Base-by-base conservation (phyloP, 2,797 vertebrate species). In the Epinephelus malabaricus region DNA sequence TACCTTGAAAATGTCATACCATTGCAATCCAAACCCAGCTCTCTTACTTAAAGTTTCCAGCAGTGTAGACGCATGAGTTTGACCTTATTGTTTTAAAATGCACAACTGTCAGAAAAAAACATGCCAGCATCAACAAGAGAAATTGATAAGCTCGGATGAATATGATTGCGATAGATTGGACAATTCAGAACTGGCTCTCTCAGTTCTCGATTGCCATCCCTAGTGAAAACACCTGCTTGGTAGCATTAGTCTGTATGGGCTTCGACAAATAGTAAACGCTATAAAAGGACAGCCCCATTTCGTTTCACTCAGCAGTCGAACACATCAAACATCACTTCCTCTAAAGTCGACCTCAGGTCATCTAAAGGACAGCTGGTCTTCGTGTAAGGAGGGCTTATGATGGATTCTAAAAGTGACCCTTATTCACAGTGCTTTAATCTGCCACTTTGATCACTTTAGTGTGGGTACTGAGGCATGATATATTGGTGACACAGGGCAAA, bases 361-460 rank as follows among this genome's bases (percentile, higher is more conserved):
- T 23, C 14, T 12, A 7, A 17, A 60, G 19, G 14, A 40, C 43
- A 19, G 51, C 30, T 3, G 58, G 21, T 45, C 25, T 54, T 47
- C 25, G 38, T 25, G 25, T 64, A 10, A 17, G 14, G 13, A 47
- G 62, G 46, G 38, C 15, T n/a, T n/a, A 15, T 17, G 65, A 34
- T 38, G 75, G 45, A 54, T 55, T 58, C 51, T 53, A 51, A 27
- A 2, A 5, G 45, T 61, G 56, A 58, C 23, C 43, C 43, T 50
- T 43, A 10, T 43, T 83, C 40, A 47, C 72, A 30, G 76, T 10
- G 27, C 9, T 72, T 40, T 38, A 45, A 71, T 70, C 53, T 23
- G 3, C 40, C 66, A 8, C 72, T 65, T 38, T 46, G 15, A 25
- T 46, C 25, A 6, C 59, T 25, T 43, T 2, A 11, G 49, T 2